A percentile compares a stretch with the other conserved stretches of the same genome.
phyloP scores from a whole-genome alignment of 1,140 invertebrate species.

The Drosophila funebris region DNA sequence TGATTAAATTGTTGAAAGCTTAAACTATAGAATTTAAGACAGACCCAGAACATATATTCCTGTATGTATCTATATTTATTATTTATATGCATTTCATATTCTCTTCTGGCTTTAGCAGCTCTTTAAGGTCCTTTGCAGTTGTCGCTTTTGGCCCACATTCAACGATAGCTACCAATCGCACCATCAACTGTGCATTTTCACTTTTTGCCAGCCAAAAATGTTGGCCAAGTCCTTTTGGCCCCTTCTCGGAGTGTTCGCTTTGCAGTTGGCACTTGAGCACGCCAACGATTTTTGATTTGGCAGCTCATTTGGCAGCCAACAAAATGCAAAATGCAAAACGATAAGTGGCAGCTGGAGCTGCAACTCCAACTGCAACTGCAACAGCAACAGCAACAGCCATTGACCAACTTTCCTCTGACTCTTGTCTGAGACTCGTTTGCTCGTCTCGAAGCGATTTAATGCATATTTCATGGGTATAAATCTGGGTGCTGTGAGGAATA shows the following conservation, averaged over 20 bases:
- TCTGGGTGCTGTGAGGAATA: constrained; percentile 9
- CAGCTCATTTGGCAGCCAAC: constrained; percentile 63
- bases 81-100: background rate
- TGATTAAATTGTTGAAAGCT: constrained; percentile 42
- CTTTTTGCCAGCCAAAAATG: constrained; percentile 1
- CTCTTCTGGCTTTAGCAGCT: background rate
- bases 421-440: background rate
- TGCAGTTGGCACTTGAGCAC: constrained; percentile 45
- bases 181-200: constrained; percentile 2
- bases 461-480: constrained; percentile 68
- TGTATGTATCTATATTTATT: too few relatives aligned
- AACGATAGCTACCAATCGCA: background rate
- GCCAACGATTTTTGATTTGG: constrained; percentile 71
- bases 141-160: constrained; percentile 1
- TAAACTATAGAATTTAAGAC: constrained; percentile 14
- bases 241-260: background rate
- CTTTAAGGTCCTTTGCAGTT: background rate
- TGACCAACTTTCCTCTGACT: background rate
- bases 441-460: constrained; percentile 63
- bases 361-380: constrained; percentile 1
- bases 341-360: constrained; percentile 26
- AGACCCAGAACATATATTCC: too few relatives aligned
- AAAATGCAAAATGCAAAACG: constrained; percentile 44
- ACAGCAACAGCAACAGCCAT: background rate
- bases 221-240: background rate